These are phyloP conservation scores for Aphidius gifuensis DNA, from an alignment of 1,140 invertebrate species.

Conservation along the genomic window DNA sequence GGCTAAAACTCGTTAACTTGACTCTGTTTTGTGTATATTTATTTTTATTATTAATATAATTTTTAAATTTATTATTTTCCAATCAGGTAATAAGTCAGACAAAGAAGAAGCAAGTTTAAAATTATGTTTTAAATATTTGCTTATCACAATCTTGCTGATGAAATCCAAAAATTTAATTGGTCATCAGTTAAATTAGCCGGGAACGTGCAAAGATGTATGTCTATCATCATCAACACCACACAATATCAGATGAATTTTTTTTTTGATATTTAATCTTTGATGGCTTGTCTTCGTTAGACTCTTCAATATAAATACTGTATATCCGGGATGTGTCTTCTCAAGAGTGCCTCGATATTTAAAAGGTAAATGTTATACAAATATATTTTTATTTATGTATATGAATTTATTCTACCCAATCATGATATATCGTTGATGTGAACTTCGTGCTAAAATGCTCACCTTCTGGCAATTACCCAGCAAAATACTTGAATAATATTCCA, in stretches of 20 bases:
- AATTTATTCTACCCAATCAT: neutral
- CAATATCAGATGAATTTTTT: too few relatives aligned
- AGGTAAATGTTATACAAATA: too few relatives aligned
- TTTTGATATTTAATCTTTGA: too few relatives aligned
- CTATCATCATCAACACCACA: neutral
- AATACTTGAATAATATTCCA: slow-evolving; percentile 19
- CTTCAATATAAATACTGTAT: too few relatives aligned
- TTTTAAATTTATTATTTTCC: neutral
- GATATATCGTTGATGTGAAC: slow-evolving; percentile 2
- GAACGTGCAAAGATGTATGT: slow-evolving; percentile 2
- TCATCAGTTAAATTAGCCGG: slow-evolving; percentile 15
- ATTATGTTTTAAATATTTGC: neutral
- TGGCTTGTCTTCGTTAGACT: slow-evolving; percentile 2
- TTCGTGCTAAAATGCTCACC: slow-evolving; percentile 45
- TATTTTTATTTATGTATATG: too few relatives aligned
- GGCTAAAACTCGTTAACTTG: slow-evolving; percentile 7
- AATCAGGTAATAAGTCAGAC: too few relatives aligned
- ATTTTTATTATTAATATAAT: neutral
- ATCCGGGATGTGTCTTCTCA: neutral
- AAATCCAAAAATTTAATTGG: slow-evolving; percentile 17
- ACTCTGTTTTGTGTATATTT: neutral
- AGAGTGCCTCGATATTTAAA: too few relatives aligned
- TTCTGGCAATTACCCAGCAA: slow-evolving; percentile 52
- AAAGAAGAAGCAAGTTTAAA: neutral
- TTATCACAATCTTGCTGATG: slow-evolving; percentile 11